phyloP scores from a whole-genome alignment of 2,797 vertebrate species.

The Melopsittacus undulatus region DNA sequence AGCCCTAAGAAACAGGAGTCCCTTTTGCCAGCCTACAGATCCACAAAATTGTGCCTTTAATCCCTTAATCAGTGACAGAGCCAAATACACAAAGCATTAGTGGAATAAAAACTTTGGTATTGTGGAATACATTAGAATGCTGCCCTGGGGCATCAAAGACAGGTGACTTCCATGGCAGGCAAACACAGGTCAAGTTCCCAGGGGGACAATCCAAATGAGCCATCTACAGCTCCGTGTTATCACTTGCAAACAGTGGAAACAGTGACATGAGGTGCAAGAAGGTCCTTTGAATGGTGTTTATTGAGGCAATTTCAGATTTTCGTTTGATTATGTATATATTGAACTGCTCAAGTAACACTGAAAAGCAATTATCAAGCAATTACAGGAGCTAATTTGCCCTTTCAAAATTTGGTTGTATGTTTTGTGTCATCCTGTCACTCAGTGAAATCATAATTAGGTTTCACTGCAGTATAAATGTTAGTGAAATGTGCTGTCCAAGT shows the following conservation, averaged over 20 bases:
- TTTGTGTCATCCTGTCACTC: slow-evolving; percentile 65
- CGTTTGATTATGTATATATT: neutral
- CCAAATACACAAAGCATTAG: neutral
- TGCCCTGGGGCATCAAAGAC: neutral
- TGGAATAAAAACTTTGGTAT: neutral
- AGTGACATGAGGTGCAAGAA: neutral
- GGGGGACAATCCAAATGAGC: neutral
- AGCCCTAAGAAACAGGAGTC: neutral
- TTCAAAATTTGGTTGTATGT: slow-evolving; percentile 38
- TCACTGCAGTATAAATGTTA: slow-evolving; percentile 57
- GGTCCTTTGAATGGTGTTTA: neutral
- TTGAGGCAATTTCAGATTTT: neutral
- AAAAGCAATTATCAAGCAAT: slow-evolving; percentile 54
- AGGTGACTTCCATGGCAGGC: neutral
- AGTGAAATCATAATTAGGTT: slow-evolving; percentile 65
- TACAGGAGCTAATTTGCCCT: slow-evolving; percentile 27
- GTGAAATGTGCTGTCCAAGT: slow-evolving; percentile 68
- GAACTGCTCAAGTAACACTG: slow-evolving; percentile 7
- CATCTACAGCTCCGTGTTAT: neutral
- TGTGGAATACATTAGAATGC: neutral
- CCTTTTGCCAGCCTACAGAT: neutral
- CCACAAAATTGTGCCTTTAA: neutral
- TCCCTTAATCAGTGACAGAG: neutral
- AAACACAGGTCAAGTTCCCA: neutral
- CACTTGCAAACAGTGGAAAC: neutral